phyloP scores from a whole-genome alignment of 2,797 vertebrate genomes.

The Pelodytes ibericus region DNA sequence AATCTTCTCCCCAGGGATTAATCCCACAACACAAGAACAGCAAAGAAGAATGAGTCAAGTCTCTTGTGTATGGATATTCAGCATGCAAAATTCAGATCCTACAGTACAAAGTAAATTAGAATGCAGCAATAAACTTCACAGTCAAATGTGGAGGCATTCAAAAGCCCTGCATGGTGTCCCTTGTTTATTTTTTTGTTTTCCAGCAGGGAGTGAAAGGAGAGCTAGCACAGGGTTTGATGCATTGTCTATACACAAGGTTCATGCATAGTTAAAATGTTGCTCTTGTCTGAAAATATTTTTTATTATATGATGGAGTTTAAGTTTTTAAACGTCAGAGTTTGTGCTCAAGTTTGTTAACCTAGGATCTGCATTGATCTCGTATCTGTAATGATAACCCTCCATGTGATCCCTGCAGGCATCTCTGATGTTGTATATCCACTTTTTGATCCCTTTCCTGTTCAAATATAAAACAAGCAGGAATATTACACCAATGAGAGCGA shows the following conservation, averaged over 20 bases:
- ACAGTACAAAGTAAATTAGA: slow-evolving; percentile 60
- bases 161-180: slow-evolving; percentile 56
- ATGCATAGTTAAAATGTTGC: slow-evolving; percentile 78
- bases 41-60: slow-evolving; percentile 41
- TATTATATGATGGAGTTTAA: not conserved
- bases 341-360: slow-evolving; percentile 92
- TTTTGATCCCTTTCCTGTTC: slow-evolving; percentile 97
- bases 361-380: slow-evolving; percentile 93
- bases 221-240: slow-evolving; percentile 67
- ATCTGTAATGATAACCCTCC: slow-evolving; percentile 99
- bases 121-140: slow-evolving; percentile 64
- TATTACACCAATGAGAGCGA: slow-evolving; percentile 95
- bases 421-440: slow-evolving; percentile 96
- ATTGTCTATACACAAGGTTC: slow-evolving; percentile 69
- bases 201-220: slow-evolving; percentile 53
- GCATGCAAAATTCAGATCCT: slow-evolving; percentile 70
- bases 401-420: slow-evolving; percentile 98
- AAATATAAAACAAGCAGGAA: slow-evolving; percentile 97
- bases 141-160: slow-evolving; percentile 58
- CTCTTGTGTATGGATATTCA: slow-evolving; percentile 58
- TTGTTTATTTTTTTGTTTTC: slow-evolving; percentile 55
- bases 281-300: slow-evolving; percentile 47
- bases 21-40: slow-evolving; percentile 11
- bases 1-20: slow-evolving; percentile 51
- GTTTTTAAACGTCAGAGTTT: slow-evolving; percentile 89